Base-by-base conservation (phyloP, 2,888 invertebrate genomes). In the Limnephilus auricula region DNA sequence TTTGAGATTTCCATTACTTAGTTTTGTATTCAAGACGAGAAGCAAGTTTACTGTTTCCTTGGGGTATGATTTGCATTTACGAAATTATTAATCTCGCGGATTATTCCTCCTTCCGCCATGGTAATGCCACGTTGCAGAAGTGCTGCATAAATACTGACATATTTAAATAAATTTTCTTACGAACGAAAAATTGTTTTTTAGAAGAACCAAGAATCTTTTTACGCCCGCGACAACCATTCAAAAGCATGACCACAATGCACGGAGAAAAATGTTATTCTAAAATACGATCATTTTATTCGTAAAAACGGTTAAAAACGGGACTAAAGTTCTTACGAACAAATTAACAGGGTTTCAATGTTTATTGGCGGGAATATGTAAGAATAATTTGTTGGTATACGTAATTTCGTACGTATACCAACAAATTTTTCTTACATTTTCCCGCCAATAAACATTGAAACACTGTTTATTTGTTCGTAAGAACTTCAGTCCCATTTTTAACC, bases 41-140 rank as follows among this genome's bases (percentile, higher is more conserved):
- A 65, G 25, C 65, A 25, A 65, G 9, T 25, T 25, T 65, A 25
- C 6, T 10, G 25, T 65, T 65, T 65, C 65, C 65, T n/a, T 65
- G 65, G 9, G 65, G n/a, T 65, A n/a, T 65, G n/a, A 65, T 65
- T 65, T 65, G n/a, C 25, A 25, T 65, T 65, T 25, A 65, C 65
- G n/a, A 65, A 65, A 65, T 65, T 65, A 65, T 65, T 65, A 65
- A 65, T 65, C 65, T 65, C 65, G 65, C n/a, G 65, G n/a, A 65
- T 65, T 65, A 65, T 65, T n/a, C n/a, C 18, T 25, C 65, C 65
- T n/a, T 65, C n/a, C n/a, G 25, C 65, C 65, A n/a, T 9, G 9
- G 25, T 18, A 65, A 65, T 25, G 6, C 65, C 2, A 25, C 65
- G 65, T 25, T 65, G 65, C 65, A 65, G 65, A 65, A 65, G 65